Evolutionary conservation across 2,113 vertebrate genomes (phyloP).

Genomic region (Castor canadensis): DNA sequence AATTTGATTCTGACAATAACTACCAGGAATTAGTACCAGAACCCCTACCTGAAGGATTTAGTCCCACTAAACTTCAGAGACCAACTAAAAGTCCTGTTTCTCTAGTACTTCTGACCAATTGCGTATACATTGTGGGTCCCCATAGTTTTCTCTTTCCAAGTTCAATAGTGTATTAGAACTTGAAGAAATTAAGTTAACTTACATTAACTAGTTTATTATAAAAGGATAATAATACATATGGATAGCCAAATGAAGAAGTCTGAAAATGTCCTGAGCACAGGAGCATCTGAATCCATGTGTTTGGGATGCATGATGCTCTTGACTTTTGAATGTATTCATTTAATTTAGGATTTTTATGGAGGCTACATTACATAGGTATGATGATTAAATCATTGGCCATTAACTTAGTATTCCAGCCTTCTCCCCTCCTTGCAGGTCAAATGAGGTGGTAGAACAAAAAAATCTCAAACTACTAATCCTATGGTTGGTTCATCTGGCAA

Average conservation of each 20-base stretch:
- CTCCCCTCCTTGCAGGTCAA: not conserved
- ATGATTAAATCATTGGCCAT: not conserved
- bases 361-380: not conserved
- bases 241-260: not conserved
- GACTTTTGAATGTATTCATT: not conserved
- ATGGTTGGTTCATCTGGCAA: not conserved
- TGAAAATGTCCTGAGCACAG: not conserved
- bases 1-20: not conserved
- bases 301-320: fast-evolving
- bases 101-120: not conserved
- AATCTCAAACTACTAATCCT: not conserved
- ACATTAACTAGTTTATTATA: not conserved
- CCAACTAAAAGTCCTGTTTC: not conserved
- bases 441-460: not conserved
- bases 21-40: not conserved
- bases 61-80: not conserved
- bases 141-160: not conserved
- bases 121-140: too few relatives aligned
- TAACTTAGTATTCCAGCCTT: not conserved
- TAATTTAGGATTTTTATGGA: not conserved
- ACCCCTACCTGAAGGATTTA: not conserved
- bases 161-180: not conserved
- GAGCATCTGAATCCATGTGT: not conserved
- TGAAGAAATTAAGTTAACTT: not conserved
- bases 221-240: too few relatives aligned